These are phyloP conservation scores for Bufo gargarizans DNA, from an alignment of 2,113 vertebrate species.

Conservation along the genomic window DNA sequence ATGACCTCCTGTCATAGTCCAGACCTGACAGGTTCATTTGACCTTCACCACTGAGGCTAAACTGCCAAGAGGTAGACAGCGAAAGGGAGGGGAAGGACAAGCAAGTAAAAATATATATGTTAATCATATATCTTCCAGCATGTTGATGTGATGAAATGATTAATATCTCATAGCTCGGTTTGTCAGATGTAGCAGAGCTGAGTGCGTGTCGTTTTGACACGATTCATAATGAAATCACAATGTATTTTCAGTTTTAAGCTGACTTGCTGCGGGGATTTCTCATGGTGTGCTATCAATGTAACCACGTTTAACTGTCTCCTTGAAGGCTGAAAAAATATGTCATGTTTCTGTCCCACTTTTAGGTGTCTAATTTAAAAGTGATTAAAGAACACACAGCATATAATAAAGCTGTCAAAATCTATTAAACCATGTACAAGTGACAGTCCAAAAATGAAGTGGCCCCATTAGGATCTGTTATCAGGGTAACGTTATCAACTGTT, in stretches of 20 bases:
- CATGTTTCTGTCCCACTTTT: constrained; percentile 2
- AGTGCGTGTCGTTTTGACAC: background rate
- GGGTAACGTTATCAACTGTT: constrained; percentile 4
- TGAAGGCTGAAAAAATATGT: constrained; percentile 3
- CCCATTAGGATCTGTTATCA: constrained; percentile 39
- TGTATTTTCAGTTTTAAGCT: background rate
- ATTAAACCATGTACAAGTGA: constrained; percentile 19
- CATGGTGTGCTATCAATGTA: background rate
- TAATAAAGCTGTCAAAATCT: constrained; percentile 23
- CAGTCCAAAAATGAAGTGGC: constrained; percentile 14
- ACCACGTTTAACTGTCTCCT: background rate
- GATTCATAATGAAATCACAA: background rate
- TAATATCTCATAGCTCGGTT: background rate
- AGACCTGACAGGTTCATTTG: constrained; percentile 31
- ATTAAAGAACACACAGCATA: constrained; percentile 26
- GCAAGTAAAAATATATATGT: constrained; percentile 22
- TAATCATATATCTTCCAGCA: constrained; percentile 35
- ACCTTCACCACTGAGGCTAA: constrained; percentile 22
- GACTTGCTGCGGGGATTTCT: background rate
- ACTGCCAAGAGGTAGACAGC: background rate
- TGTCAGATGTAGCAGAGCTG: background rate
- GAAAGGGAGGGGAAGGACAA: background rate
- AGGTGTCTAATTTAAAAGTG: constrained; percentile 39
- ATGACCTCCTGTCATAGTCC: constrained; percentile 52
- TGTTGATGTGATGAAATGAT: constrained; percentile 37